Conservation (phyloP, 2,797 vertebrate genomes). For the Sarcoramphus papa region DNA sequence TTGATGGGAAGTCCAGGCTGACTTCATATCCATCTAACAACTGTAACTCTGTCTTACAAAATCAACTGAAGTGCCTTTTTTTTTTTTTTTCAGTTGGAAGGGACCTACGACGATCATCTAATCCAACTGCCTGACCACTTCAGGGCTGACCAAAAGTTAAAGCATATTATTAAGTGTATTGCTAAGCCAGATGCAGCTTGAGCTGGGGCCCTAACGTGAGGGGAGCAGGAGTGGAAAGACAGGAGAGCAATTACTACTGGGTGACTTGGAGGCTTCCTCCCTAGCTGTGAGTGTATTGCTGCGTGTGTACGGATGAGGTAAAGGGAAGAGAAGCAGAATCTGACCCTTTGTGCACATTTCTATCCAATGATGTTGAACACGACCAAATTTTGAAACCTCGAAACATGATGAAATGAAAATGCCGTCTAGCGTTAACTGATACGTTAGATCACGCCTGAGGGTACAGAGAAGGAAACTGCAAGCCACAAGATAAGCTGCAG, state of each 20-base stretch:
- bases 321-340: not conserved
- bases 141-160: not conserved
- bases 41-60: not conserved
- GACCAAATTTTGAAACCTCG: not conserved
- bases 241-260: not conserved
- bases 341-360: not conserved
- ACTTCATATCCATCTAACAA: not conserved
- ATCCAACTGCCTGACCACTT: not conserved
- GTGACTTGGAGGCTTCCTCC: not conserved
- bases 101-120: not conserved
- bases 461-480: not conserved
- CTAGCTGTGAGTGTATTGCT: not conserved
- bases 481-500: not conserved
- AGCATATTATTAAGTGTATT: not conserved
- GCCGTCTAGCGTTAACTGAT: not conserved
- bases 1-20: not conserved
- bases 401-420: not conserved
- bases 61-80: not conserved
- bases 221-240: not conserved
- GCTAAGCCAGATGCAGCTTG: not conserved
- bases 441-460: not conserved
- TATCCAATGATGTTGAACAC: not conserved
- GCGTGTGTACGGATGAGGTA: not conserved
- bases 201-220: not conserved
- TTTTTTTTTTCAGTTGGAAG: not conserved